A percentile compares a stretch with the other conserved stretches of the same genome.
These are phyloP conservation scores for Oithona nana DNA, from an alignment of 2,888 invertebrate genomes.

Conservation along the genomic window DNA sequence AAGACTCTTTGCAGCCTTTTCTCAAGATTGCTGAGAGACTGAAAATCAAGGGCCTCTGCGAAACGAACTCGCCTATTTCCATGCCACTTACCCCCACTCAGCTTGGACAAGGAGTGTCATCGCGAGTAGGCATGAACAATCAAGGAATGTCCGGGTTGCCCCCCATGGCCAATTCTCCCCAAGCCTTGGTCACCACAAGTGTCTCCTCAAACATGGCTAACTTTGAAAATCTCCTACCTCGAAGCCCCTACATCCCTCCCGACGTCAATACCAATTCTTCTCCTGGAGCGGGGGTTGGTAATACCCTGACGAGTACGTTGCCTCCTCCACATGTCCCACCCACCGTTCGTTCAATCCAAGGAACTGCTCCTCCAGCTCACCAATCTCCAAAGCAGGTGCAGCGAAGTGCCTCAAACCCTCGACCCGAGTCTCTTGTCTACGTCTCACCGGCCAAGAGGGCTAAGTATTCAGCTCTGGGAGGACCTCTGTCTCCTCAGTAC, in stretches of 20 bases:
- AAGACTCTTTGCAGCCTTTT: slow-evolving; percentile 11
- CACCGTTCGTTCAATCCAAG: not conserved
- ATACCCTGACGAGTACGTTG: not conserved
- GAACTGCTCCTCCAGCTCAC: slow-evolving; percentile 1
- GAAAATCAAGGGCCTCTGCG: slow-evolving; percentile 16
- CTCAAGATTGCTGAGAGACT: slow-evolving; percentile 12
- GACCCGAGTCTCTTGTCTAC: not conserved
- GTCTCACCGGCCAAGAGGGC: not conserved
- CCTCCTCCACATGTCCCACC: no score
- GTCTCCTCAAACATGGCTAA: not conserved
- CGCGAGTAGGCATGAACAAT: not conserved
- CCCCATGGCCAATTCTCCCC: not conserved
- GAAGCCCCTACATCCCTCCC: slow-evolving; percentile 1
- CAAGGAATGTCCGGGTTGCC: not conserved
- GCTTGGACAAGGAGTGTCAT: not conserved
- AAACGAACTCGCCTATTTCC: not conserved
- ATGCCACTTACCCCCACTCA: not conserved
- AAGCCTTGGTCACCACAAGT: not conserved
- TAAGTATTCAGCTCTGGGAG: not conserved
- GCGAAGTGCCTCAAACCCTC: not conserved
- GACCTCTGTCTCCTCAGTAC: not conserved
- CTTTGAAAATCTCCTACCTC: slow-evolving; percentile 8
- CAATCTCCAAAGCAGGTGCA: slow-evolving; percentile 1
- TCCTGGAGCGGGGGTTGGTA: not conserved
- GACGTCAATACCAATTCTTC: not conserved